These are phyloP conservation scores for Acrocephalus scirpaceus DNA, from an alignment of 2,797 vertebrate species.

Conservation along the genomic window DNA sequence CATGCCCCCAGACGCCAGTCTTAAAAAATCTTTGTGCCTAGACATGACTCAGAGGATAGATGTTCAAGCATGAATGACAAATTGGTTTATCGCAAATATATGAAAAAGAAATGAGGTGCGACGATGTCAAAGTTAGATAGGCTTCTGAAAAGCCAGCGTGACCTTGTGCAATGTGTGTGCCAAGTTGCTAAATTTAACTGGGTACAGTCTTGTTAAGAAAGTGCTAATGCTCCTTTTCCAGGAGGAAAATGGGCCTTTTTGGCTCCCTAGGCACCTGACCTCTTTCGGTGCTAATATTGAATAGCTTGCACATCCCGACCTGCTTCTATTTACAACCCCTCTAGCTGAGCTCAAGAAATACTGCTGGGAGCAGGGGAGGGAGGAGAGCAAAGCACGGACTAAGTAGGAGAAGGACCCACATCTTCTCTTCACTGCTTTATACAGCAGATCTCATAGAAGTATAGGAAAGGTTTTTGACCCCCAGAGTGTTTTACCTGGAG, in stretches of 20 bases:
- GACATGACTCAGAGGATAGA: slow-evolving; percentile 73
- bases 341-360: slow-evolving; percentile 38
- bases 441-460: not conserved
- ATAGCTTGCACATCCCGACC: slow-evolving; percentile 1
- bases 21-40: slow-evolving; percentile 58
- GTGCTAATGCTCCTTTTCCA: slow-evolving; percentile 58
- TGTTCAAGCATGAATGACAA: slow-evolving; percentile 68
- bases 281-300: slow-evolving; percentile 52
- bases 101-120: slow-evolving; percentile 58
- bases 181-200: slow-evolving; percentile 45
- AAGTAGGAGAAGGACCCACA: not conserved
- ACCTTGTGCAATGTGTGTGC: slow-evolving; percentile 42
- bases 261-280: slow-evolving; percentile 58
- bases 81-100: slow-evolving; percentile 62
- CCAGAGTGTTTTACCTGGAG: not conserved
- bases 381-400: not conserved
- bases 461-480: not conserved
- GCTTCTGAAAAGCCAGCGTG: slow-evolving; percentile 16
- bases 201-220: slow-evolving; percentile 44
- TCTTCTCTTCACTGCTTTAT: not conserved
- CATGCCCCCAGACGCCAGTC: slow-evolving; percentile 16
- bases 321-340: slow-evolving; percentile 49
- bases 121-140: slow-evolving; percentile 32
- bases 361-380: not conserved
- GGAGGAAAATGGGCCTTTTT: slow-evolving; percentile 54